phyloP scores from a whole-genome alignment of 2,113 vertebrate genomes.

The Noctilio leporinus region DNA sequence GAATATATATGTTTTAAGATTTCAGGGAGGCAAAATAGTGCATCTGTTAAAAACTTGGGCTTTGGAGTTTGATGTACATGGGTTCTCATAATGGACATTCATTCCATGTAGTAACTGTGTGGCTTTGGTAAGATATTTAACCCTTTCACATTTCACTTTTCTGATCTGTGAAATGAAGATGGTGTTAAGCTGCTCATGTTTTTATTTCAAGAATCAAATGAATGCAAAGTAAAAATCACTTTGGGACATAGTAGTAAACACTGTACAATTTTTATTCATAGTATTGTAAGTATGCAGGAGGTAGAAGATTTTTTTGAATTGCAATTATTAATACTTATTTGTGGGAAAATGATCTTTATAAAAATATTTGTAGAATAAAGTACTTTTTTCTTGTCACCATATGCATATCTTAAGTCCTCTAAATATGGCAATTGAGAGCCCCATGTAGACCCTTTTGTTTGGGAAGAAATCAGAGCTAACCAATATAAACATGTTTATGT shows the following conservation, averaged over 20 bases:
- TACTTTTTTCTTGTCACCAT: neutral
- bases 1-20: neutral
- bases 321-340: neutral
- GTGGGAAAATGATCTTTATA: constrained; percentile 8
- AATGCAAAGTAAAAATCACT: neutral
- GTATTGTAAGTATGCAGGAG: neutral
- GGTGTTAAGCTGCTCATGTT: neutral
- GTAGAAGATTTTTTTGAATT: neutral
- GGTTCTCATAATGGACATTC: neutral
- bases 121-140: neutral
- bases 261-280: neutral
- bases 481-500: neutral
- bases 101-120: neutral
- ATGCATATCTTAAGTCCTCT: neutral
- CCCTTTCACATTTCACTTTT: neutral
- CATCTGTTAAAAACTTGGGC: neutral
- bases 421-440: neutral
- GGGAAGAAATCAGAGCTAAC: neutral
- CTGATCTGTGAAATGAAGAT: neutral
- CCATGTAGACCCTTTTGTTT: neutral
- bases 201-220: neutral
- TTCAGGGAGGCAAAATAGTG: neutral
- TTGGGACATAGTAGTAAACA: neutral
- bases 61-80: neutral
- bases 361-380: neutral